Percentiles rank a stretch among this genome's conserved stretches.
Conservation (phyloP, 2,113 vertebrate genomes). For the Antechinus stuartii region DNA sequence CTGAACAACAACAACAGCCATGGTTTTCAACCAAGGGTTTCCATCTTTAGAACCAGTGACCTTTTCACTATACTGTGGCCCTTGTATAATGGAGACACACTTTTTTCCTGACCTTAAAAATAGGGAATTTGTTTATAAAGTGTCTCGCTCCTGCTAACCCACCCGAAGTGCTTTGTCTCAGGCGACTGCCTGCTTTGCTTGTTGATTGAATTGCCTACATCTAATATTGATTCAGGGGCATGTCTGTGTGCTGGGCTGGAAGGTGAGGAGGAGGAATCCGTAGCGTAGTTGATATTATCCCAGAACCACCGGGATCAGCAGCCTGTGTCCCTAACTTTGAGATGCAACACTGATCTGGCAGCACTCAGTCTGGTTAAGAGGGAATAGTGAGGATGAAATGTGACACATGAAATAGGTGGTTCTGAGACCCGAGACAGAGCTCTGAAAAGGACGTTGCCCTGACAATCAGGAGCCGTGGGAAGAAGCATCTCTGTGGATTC, state of each 20-base stretch:
- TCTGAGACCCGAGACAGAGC: background rate
- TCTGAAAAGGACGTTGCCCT: background rate
- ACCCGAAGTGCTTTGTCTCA: background rate
- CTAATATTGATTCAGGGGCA: background rate
- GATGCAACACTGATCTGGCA: background rate
- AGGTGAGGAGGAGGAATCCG: background rate
- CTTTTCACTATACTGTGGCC: background rate
- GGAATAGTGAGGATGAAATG: background rate
- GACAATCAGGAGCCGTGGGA: conserved; percentile 15
- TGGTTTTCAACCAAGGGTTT: background rate
- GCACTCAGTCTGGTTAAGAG: background rate
- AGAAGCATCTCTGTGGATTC: background rate
- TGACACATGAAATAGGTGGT: background rate
- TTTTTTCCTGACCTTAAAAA: background rate
- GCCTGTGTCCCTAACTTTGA: background rate
- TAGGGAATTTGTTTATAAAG: background rate
- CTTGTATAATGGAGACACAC: background rate
- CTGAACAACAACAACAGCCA: background rate
- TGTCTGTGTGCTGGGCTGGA: background rate
- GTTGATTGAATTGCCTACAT: background rate
- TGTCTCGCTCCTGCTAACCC: background rate
- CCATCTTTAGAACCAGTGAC: background rate
- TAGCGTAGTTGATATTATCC: background rate
- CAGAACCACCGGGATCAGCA: background rate
- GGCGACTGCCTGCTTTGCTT: background rate